Evolutionary conservation across 2,113 vertebrate species (phyloP), one percentile per base, ranked within the genome.

Genomic region (Typhlomys cinereus): DNA sequence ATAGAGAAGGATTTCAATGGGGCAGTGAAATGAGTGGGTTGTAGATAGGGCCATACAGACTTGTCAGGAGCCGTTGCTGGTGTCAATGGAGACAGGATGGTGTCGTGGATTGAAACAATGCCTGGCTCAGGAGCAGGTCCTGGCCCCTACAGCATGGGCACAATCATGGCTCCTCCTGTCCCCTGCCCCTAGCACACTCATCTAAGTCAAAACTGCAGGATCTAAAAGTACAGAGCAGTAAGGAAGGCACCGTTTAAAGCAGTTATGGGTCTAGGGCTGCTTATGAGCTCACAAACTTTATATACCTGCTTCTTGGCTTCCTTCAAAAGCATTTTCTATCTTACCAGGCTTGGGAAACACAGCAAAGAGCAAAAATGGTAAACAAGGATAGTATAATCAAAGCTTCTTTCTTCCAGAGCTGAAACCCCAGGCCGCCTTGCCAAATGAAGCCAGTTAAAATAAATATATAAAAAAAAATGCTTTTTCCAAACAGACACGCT

Each of bases 401-500:
- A 93, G 78, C 85, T 70, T 59, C 85, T 88, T 87, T 92, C 44
- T 50, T 91, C 89, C 69, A 5, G 34, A 91, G 36, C 82, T 76
- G 70, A 94, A 92, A 78, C 59, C 73, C 62, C 74, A 62, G 59
- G n/a, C 44, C 0, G 23, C 87, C 88, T 94, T 89, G 93, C 93
- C 95, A 96, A 92, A 88, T 52, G 74, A 95, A 84, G n/a, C 76
- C 62, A 54, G 92, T 92, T 80, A 95, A 93, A 95, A 81, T 88
- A 85, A 95, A 95, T 74, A 96, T 46, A 82, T 83, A 83, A 93
- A 90, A 85, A 88, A 85, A 93, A 92, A 85, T 59, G 87, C 52
- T 9, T 88, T 80, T 80, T 89, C 80, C 73, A 89, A 92, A 92
- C 83, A 95, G 89, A 95, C 0, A 2, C 15, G 5, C 83, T 92